phyloP scores from a whole-genome alignment of 2,888 invertebrate genomes.

The Conomelus anceps region DNA sequence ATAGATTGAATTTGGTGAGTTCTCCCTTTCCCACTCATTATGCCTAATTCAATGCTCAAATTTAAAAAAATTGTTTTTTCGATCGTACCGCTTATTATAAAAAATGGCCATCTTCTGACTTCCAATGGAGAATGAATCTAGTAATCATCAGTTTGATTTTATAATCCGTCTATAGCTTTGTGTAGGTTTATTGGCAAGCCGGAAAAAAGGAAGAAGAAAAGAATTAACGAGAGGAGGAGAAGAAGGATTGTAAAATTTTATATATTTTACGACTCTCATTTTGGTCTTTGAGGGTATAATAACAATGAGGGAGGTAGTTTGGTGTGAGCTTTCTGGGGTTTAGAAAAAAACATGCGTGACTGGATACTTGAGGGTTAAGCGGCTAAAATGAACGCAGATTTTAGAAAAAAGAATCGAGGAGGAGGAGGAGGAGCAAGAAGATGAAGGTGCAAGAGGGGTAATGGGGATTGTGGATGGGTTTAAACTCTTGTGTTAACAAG shows the following conservation, averaged over 20 bases:
- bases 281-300: neutral
- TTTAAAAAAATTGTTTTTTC: neutral
- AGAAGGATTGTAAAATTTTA: conserved; percentile 11
- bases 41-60: no score
- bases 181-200: neutral
- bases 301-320: neutral
- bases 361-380: neutral
- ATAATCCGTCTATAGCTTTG: neutral
- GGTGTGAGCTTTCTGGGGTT: neutral
- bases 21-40: no score
- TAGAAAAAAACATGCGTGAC: neutral
- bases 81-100: neutral
- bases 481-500: conserved; percentile 24
- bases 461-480: conserved; percentile 19
- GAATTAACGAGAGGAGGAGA: neutral
- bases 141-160: neutral
- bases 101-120: neutral
- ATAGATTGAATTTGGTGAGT: no score
- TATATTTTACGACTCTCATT: conserved; percentile 5
- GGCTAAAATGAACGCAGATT: conserved; percentile 5
- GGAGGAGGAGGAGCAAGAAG: neutral
- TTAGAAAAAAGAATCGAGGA: neutral
- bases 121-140: no score
- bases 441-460: conserved; percentile 1
- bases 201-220: neutral